Base-by-base conservation (phyloP, 2,113 vertebrate genomes). In the Conger conger region DNA sequence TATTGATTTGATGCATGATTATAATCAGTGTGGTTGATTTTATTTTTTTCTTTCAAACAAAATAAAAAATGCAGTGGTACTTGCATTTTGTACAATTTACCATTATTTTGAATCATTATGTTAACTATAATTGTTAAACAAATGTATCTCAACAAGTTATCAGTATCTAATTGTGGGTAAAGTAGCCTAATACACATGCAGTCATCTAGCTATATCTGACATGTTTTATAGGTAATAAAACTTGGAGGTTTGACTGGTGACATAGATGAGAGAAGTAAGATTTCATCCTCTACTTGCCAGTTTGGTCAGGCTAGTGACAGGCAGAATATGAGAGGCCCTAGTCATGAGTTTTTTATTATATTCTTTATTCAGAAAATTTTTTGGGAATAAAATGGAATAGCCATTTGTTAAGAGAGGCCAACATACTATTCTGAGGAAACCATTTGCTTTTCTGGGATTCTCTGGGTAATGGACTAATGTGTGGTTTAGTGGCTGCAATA, bases 281-380 rank as follows among this genome's bases (percentile, higher is more conserved):
- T 76, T 82, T 82, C 81, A 82, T 82, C 81, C 81, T 82, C 54
- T 82, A 38, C 54, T 82, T 38, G 6, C 81, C 54, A 82, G n/a
- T n/a, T n/a, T n/a, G n/a, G 82, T 83, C 60, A 73, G 57, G 57
- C 54, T n/a, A 68, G 60, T 68, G 20, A 68, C 60, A 4, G 60
- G 60, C 23, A 68, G 20, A n/a, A 68, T 18, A 68, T 27, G 3
- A 68, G 60, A 68, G 60, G 23, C 60, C 20, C 4, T 68, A 18
- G 60, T 68, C 60, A 68, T 68, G 60, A 68, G 60, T 7, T 4
- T 27, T 68, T 18, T 68, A 18, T 4, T n/a, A 68, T 20, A n/a
- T 7, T 68, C 23, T 42, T 42, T 42, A 42, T 42, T 42, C 9
- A 5, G 9, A 5, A 5, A 42, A 5, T 42, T 1, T 42, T 42